These are phyloP conservation scores for Luehdorfia chinensis DNA, from an alignment of 1,140 invertebrate genomes.

Conservation along the genomic window DNA sequence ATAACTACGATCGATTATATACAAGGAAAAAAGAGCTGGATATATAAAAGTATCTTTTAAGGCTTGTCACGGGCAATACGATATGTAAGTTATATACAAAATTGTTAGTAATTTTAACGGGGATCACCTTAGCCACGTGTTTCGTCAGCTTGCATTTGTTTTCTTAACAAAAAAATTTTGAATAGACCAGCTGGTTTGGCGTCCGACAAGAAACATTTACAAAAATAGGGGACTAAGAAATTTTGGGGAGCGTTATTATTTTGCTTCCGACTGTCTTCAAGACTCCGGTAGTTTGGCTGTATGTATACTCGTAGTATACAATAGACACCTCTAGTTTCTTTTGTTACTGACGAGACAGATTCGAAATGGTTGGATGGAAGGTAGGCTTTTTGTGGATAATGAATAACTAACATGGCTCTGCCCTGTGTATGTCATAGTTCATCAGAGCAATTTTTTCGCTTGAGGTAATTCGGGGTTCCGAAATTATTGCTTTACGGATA, in stretches of 20 bases:
- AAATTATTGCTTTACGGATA: background rate
- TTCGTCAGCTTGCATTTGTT: constrained; percentile 20
- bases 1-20: too few relatives aligned
- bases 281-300: constrained; percentile 10
- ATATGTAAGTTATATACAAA: too few relatives aligned
- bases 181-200: constrained; percentile 65
- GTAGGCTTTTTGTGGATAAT: constrained; percentile 31
- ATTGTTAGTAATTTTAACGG: background rate
- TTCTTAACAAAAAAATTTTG: constrained; percentile 29
- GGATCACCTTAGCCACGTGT: constrained; percentile 5
- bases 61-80: too few relatives aligned
- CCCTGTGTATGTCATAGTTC: constrained; percentile 61
- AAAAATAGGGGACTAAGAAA: constrained; percentile 42
- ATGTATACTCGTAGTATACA: background rate
- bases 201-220: constrained; percentile 44
- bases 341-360: constrained; percentile 43
- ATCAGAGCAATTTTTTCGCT: constrained; percentile 28
- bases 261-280: constrained; percentile 28
- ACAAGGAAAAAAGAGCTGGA: too few relatives aligned
- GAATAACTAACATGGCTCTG: constrained; percentile 45
- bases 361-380: constrained; percentile 44
- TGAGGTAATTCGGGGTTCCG: constrained; percentile 4
- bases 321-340: too few relatives aligned
- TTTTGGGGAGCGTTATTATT: constrained; percentile 42
- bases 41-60: too few relatives aligned